Evolutionary conservation across 1,140 invertebrate species (phyloP), one percentile per base, ranked within the genome.

Genomic region (Drosophila murphyi): DNA sequence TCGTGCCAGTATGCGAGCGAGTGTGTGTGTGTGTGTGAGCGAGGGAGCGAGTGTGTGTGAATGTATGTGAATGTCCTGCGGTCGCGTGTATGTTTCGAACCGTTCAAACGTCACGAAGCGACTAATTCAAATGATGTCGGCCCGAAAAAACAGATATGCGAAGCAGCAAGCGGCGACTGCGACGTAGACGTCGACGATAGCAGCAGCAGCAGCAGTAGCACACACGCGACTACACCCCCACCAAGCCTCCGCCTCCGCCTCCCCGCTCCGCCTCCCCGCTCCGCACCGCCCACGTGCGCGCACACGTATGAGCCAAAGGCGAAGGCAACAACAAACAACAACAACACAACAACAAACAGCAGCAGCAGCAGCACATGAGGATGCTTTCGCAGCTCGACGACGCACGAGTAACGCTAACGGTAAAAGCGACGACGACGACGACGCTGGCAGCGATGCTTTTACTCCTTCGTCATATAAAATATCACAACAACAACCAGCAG

Each of bases 71-170:
- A 59, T 76, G 76, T 88, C 57, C 68, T 72, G 62, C 51, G 72
- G 82, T 81, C 81, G 86, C 83, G 87, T 91, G 73, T 91, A 90
- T 91, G 90, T 91, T 78, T 89, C 77, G 85, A 91, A 91, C 90
- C 87, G 90, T 91, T 90, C 90, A 91, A 92, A 91, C 91, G 90
- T 92, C 91, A 90, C 90, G 83, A 91, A 92, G 82, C 90, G 90
- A 92, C 90, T 92, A 92, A 91, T 91, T 90, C 90, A 88, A 92
- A 90, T 90, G 87, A 92, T 90, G 83, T 89, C 85, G 85, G 74
- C 59, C 77, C 77, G 76, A 89, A 85, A 88, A 89, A 80, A 88
- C 85, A 88, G 73, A 76, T 77, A 80, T 80, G 74, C 74, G 77
- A 79, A 62, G 57, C 71, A 64, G 73, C 57, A 47, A 12, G 60